These are phyloP conservation scores for Temnothorax nylanderi DNA, from an alignment of 1,140 invertebrate genomes.

Conservation along the genomic window DNA sequence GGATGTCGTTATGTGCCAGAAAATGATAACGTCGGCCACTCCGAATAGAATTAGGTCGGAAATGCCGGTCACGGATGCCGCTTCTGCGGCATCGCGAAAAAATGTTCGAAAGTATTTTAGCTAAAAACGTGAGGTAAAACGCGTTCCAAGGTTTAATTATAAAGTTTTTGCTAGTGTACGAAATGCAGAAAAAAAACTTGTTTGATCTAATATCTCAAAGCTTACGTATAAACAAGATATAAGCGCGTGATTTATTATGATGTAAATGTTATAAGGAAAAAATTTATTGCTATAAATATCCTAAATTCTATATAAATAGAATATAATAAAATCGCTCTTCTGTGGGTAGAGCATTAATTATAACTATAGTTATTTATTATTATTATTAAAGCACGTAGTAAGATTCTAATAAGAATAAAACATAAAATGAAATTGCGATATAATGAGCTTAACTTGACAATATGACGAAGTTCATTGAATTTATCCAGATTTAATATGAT, in stretches of 20 bases:
- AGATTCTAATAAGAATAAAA: not conserved
- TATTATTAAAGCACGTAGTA: not conserved
- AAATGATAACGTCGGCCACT: conserved; percentile 44
- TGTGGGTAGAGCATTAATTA: not conserved
- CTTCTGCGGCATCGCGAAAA: conserved; percentile 11
- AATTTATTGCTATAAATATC: not conserved
- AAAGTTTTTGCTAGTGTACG: not conserved
- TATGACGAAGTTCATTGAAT: not conserved
- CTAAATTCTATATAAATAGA: not conserved
- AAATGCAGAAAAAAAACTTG: not conserved
- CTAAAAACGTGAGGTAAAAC: conserved; percentile 3
- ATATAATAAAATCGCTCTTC: not conserved
- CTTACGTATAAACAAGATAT: not conserved
- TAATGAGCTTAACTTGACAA: not conserved
- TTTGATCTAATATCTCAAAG: not conserved
- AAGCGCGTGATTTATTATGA: not conserved
- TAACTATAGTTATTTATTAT: not conserved
- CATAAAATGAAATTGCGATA: not conserved
- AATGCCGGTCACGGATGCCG: conserved; percentile 31
- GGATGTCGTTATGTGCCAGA: conserved; percentile 47
- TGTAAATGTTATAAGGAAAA: no score
- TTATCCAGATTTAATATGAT: not conserved
- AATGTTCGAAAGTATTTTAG: not conserved
- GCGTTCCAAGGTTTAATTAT: conserved; percentile 12
- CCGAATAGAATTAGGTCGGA: conserved; percentile 43